phyloP scores from a whole-genome alignment of 2,888 invertebrate genomes.

The Drosophila picticornis region DNA sequence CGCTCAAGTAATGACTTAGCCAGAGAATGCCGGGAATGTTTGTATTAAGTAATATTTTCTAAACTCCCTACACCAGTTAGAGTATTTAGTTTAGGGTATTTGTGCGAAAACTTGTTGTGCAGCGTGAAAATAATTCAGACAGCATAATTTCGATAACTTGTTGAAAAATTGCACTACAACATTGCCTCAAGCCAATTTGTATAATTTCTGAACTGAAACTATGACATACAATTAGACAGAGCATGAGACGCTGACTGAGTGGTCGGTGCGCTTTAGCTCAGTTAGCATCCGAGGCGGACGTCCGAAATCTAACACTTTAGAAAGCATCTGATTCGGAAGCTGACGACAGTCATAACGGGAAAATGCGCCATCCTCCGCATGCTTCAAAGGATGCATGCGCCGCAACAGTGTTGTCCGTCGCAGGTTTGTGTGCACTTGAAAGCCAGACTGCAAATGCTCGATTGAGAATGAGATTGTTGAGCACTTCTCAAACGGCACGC shows the following conservation, averaged over 20 bases:
- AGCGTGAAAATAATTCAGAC: background rate
- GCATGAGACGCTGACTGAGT: background rate
- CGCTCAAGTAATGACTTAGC: constrained; percentile 19
- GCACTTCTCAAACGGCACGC: background rate
- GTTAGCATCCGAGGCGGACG: constrained; percentile 9
- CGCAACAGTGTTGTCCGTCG: background rate
- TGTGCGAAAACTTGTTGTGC: background rate
- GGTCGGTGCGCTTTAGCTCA: background rate
- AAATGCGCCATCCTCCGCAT: constrained; percentile 1
- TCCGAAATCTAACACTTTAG: constrained; percentile 22
- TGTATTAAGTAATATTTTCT: background rate
- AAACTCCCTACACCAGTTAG: background rate
- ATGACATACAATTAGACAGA: background rate
- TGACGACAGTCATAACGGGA: constrained; percentile 24
- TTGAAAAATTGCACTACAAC: constrained; percentile 1
- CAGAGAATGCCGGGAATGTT: constrained; percentile 7
- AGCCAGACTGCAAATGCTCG: constrained; percentile 7
- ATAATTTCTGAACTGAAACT: constrained; percentile 3
- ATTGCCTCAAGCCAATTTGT: background rate
- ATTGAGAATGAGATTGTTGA: background rate
- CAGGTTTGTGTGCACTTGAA: background rate
- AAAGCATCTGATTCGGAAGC: constrained; percentile 8
- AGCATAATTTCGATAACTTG: background rate
- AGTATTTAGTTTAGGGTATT: too few species aligned
- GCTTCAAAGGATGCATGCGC: constrained; percentile 1